Evolutionary conservation across 1,140 invertebrate species (phyloP).

Genomic region (Cotesia vestalis): DNA sequence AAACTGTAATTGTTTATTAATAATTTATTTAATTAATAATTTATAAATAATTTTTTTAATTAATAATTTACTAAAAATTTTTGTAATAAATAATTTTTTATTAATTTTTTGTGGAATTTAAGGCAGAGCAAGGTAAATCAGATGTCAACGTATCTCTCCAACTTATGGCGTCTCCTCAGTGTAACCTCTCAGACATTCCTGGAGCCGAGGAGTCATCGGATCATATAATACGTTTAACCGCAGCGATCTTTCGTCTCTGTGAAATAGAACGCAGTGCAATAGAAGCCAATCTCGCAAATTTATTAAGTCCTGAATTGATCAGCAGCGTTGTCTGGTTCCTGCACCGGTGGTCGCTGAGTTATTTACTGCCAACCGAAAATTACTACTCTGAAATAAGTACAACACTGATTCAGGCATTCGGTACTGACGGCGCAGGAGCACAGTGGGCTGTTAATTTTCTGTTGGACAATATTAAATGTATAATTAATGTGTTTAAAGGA

Average conservation of each 20-base stretch:
- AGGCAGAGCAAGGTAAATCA: conserved; percentile 50
- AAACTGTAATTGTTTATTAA: too few species aligned
- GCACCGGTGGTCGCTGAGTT: conserved; percentile 78
- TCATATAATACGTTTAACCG: conserved; percentile 73
- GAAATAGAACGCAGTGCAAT: conserved; percentile 75
- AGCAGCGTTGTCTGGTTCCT: conserved; percentile 84
- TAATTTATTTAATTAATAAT: too few species aligned
- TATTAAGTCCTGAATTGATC: conserved; percentile 83
- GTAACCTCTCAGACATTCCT: conserved; percentile 63
- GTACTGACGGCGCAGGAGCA: conserved; percentile 69
- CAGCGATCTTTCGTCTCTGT: conserved; percentile 74
- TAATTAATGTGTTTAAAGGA: conserved; percentile 68
- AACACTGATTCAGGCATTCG: conserved; percentile 70
- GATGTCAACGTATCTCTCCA: conserved; percentile 63
- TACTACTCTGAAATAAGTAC: conserved; percentile 73
- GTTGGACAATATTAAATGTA: conserved; percentile 70
- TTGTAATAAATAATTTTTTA: too few species aligned
- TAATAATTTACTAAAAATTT: too few species aligned
- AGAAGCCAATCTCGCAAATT: conserved; percentile 69
- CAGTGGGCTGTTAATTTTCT: conserved; percentile 72
- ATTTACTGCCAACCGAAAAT: conserved; percentile 75
- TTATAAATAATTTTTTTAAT: too few species aligned
- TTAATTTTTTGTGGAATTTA: too few species aligned
- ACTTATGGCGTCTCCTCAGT: conserved; percentile 64
- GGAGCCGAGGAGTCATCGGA: conserved; percentile 68